These are phyloP conservation scores for Catharus minimus DNA, from an alignment of 2,113 vertebrate species.

Conservation along the genomic window DNA sequence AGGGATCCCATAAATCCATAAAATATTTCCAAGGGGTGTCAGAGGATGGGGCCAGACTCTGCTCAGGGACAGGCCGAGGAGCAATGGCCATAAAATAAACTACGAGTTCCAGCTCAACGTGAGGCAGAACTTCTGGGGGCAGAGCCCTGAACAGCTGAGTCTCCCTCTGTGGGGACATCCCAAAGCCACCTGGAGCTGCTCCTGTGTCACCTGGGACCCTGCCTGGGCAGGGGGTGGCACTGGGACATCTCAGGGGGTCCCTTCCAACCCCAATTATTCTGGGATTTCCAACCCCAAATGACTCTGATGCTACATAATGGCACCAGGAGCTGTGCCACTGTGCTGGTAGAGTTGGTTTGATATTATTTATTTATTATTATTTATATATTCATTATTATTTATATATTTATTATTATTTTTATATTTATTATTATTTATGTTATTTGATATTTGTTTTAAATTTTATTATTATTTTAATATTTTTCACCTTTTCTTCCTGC, in stretches of 20 bases:
- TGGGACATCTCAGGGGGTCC: neutral
- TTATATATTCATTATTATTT: too few species aligned
- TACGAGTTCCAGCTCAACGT: neutral
- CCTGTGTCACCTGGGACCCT: neutral
- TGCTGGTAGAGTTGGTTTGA: neutral
- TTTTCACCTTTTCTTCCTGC: neutral
- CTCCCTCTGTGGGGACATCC: neutral
- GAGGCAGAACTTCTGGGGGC: neutral
- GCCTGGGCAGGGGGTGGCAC: neutral
- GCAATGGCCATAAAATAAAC: neutral
- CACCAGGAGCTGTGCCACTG: neutral
- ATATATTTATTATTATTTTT: too few species aligned
- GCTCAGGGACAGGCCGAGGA: rapidly evolving
- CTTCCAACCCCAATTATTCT: rapidly evolving
- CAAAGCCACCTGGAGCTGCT: neutral
- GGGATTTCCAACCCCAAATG: neutral
- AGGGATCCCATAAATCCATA: neutral
- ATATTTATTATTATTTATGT: too few species aligned
- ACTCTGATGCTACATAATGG: neutral
- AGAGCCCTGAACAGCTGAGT: neutral
- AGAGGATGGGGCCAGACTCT: neutral
- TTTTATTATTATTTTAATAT: too few species aligned
- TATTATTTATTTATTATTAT: too few species aligned
- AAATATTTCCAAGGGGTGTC: neutral
- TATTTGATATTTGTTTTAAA: too few species aligned